These are phyloP conservation scores for Napeogenes sylphis DNA, from an alignment of 2,888 invertebrate genomes.

Conservation along the genomic window DNA sequence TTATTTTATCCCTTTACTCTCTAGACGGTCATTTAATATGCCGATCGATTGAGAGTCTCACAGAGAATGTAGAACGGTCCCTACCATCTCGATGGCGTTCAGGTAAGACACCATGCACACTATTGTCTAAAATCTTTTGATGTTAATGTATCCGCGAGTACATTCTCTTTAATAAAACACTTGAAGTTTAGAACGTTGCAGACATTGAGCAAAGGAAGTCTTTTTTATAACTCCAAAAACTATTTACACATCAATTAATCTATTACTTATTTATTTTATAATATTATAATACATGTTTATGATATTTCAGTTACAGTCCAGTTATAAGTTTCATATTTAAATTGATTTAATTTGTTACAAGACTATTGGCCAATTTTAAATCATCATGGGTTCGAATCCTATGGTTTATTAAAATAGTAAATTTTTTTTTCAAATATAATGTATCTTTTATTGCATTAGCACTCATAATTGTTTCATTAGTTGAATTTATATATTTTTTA, in stretches of 20 bases:
- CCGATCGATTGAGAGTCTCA: constrained; percentile 78
- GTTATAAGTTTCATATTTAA: too few relatives aligned
- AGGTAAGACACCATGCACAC: constrained; percentile 64
- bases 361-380: background rate
- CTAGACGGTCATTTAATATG: constrained; percentile 83
- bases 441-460: background rate
- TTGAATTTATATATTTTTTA: background rate
- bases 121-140: constrained; percentile 15
- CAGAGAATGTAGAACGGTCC: constrained; percentile 78
- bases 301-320: too few relatives aligned
- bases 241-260: too few relatives aligned
- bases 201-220: constrained; percentile 5
- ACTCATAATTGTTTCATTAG: background rate
- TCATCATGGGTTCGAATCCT: background rate
- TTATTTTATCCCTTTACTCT: constrained; percentile 80
- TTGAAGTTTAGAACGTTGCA: background rate
- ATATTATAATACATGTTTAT: too few relatives aligned
- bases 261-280: too few relatives aligned
- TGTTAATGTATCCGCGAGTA: too few relatives aligned
- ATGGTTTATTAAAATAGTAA: background rate
- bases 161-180: background rate
- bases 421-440: background rate
- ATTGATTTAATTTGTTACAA: background rate
- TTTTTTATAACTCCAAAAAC: too few relatives aligned
- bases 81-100: constrained; percentile 72